Evolutionary conservation across 2,888 invertebrate genomes (phyloP), one percentile per base, ranked within the genome.

Genomic region (Oscheius myriophilus): DNA sequence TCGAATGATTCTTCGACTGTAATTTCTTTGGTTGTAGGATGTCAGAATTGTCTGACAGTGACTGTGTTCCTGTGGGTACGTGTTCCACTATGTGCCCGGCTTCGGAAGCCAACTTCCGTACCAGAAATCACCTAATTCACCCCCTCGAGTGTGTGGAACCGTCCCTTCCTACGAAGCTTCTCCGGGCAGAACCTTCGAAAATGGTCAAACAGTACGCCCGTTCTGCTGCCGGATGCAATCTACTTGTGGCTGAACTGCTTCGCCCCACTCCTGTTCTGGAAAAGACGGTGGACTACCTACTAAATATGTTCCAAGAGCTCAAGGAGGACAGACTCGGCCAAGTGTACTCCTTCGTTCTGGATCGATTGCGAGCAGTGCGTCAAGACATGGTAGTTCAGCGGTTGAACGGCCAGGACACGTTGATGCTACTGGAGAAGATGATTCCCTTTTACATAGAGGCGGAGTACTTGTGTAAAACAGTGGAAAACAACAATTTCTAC

Each of bases 381-480:
- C 80, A 80, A 41, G 80, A 80, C 46, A 71, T 76, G 71, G 69
- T 69, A 1, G 72, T 80, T 49, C 75, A 78, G 18, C 71, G 68
- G 1, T 26, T 75, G 46, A 21, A 18, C 14, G 63, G 71, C 3
- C 52, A 66, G n/a, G 14, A 67, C 0, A 43, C 75, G 3, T 42
- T 73, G 1, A 14, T n/a, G 14, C 26, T 79, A 16, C 66, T 79
- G n/a, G 76, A 79, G 69, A 68, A 69, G 49, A 78, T 78, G 78
- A 58, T 78, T 3, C 74, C 74, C 0, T 78, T 78, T 33, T 78
- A 76, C 26, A 57, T 78, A 9, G 73, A 72, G 33, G 68, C 78
- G 0, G 70, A 74, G n/a, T 74, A 64, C 46, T 12, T 51, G 1
- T 74, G 74, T 51, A 66, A 64, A 21, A 67, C 67, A 51, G 45